phyloP scores from a whole-genome alignment of 2,888 invertebrate species.

The Sisyra terminalis region DNA sequence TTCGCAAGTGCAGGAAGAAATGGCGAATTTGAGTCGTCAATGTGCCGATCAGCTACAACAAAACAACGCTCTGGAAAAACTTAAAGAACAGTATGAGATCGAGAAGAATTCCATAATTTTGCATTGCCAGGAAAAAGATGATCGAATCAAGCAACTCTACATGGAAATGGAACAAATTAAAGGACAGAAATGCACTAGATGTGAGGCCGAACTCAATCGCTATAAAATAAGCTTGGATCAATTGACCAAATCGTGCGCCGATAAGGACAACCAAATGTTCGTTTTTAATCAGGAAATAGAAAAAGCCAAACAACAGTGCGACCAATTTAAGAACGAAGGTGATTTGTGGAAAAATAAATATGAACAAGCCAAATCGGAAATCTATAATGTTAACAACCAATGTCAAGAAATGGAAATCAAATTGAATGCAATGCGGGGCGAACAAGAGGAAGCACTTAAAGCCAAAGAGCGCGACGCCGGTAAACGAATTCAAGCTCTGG shows the following conservation, averaged over 20 bases:
- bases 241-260: not conserved
- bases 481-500: not conserved
- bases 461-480: not conserved
- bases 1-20: not conserved
- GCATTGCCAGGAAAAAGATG: conserved; percentile 24
- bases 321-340: not conserved
- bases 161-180: not conserved
- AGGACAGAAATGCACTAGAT: conserved; percentile 2
- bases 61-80: conserved; percentile 22
- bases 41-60: not conserved
- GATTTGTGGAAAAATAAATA: not conserved
- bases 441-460: not conserved
- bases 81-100: conserved; percentile 21
- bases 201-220: not conserved
- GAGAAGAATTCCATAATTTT: conserved; percentile 20
- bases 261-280: not conserved
- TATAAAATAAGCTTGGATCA: not conserved
- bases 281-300: not conserved
- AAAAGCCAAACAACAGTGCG: not conserved
- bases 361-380: not conserved
- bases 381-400: not conserved
- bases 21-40: not conserved
- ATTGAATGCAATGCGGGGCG: too few species aligned
- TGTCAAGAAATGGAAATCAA: conserved; percentile 2
- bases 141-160: conserved; percentile 19